Base-by-base conservation (phyloP, 2,113 vertebrate species). In the Suricata suricatta region DNA sequence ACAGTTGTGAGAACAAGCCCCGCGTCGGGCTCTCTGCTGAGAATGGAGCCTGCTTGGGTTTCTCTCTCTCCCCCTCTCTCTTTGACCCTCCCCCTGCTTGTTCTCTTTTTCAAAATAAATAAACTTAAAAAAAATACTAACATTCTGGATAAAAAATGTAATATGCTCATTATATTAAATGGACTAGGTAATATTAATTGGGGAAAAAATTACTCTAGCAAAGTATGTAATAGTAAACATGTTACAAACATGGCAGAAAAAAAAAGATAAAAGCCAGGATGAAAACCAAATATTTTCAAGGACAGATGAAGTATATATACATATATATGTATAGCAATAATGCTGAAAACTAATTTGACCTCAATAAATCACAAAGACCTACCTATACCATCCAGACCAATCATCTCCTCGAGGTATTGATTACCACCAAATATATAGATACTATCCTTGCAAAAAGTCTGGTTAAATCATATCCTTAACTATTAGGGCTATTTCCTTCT, bases 251-350 rank as follows among this genome's bases (percentile, higher is more conserved):
- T 31, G 21, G 7, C 35, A 95, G 25, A n/a, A 54, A 66, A 96
- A 27, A 14, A 27, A 38, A 81, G 35, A 84, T 90, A 16, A 95
- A 94, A 81, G 41, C 23, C 19, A 82, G 82, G 9, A 81, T 69
- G 29, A 77, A 90, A 88, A 93, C 35, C 25, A 41, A 41, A 41
- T 66, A 95, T 72, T 95, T 92, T 86, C 79, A 93, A 81, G 77
- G 19, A 92, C 2, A 71, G 29, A 25, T 84, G 12, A 89, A 92
- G 25, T 86, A n/a, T n/a, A n/a, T n/a, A n/a, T 41, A 41, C 4
- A 41, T 41, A 41, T 41, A 41, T 57, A 86, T 17, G 81, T 23
- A 44, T 8, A 81, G 8, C 25, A 52, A 87, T 54, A 95, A 90
- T 74, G 27, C 12, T 85, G 31, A 89, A 95, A 90, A 68, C 85